A percentile compares a stretch with the other conserved stretches of the same genome.
Evolutionary conservation across 2,113 vertebrate species (phyloP).

Genomic region (Vombatus ursinus): DNA sequence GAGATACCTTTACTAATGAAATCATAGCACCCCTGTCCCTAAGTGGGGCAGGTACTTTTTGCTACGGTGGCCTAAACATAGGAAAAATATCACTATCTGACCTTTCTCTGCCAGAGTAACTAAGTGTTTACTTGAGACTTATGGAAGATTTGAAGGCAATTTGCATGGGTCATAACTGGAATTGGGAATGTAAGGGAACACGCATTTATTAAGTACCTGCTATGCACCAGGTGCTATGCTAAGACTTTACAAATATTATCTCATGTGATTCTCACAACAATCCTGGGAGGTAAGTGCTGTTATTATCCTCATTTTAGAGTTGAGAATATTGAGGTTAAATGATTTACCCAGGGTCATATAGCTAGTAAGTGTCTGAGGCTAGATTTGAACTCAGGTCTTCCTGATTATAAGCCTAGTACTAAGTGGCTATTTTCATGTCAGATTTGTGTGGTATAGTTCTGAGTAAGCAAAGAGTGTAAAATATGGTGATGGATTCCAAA

Average conservation of each 20-base stretch:
- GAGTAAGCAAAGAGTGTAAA: neutral
- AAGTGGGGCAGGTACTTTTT: neutral
- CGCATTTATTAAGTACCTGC: neutral
- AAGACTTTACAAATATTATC: neutral
- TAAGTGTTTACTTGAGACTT: neutral
- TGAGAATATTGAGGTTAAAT: neutral
- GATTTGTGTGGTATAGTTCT: neutral
- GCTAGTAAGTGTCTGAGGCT: neutral
- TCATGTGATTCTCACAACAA: neutral
- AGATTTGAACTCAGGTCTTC: neutral
- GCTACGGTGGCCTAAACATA: neutral
- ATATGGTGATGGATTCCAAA: neutral
- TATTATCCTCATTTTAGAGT: neutral
- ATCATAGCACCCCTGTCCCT: neutral
- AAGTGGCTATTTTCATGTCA: neutral
- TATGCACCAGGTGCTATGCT: neutral
- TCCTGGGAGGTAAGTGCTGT: neutral
- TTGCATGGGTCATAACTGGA: neutral
- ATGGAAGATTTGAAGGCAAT: neutral
- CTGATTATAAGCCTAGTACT: neutral
- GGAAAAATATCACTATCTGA: neutral
- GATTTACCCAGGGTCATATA: neutral
- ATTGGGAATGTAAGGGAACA: neutral
- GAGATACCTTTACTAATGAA: neutral
- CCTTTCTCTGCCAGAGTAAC: neutral